Evolutionary conservation across 2,888 invertebrate species (phyloP).

Genomic region (Ichneumon xanthorius): DNA sequence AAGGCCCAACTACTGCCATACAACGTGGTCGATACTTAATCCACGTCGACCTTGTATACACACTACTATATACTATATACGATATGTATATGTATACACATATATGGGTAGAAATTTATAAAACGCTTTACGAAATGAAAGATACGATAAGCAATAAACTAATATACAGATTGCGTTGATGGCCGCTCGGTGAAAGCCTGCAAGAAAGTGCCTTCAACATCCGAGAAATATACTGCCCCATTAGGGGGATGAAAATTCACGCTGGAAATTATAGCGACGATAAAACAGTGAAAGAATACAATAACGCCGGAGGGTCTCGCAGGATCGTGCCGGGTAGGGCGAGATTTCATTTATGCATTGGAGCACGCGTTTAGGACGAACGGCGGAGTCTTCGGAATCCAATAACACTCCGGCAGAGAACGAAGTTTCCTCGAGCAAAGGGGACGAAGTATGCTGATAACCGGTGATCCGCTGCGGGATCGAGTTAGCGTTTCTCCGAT

Average conservation of each 20-base stretch:
- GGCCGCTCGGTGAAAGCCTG: slow-evolving; percentile 27
- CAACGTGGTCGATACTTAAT: neutral
- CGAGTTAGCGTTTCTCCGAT: neutral
- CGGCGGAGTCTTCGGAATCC: slow-evolving; percentile 26
- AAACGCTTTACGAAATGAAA: neutral
- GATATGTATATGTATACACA: slow-evolving; percentile 11
- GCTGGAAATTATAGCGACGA: slow-evolving; percentile 62
- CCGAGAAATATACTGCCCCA: slow-evolving; percentile 48
- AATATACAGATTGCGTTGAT: slow-evolving; percentile 51
- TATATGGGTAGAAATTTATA: neutral
- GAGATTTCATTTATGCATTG: slow-evolving; percentile 58
- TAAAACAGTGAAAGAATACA: slow-evolving; percentile 59
- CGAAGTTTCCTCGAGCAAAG: neutral
- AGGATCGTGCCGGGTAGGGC: slow-evolving; percentile 29
- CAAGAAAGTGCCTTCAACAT: slow-evolving; percentile 38
- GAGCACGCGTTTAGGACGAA: slow-evolving; percentile 24
- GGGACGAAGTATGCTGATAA: neutral
- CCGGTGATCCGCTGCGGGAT: neutral
- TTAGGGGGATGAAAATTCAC: slow-evolving; percentile 66
- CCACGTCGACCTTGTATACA: neutral
- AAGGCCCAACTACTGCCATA: too few species aligned
- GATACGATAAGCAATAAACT: slow-evolving; percentile 48
- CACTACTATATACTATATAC: neutral
- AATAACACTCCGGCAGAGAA: neutral
- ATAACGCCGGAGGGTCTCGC: slow-evolving; percentile 36